A percentile compares a stretch with the other conserved stretches of the same genome.
Evolutionary conservation across 2,113 vertebrate genomes (phyloP).

Genomic region (Pongo pygmaeus): DNA sequence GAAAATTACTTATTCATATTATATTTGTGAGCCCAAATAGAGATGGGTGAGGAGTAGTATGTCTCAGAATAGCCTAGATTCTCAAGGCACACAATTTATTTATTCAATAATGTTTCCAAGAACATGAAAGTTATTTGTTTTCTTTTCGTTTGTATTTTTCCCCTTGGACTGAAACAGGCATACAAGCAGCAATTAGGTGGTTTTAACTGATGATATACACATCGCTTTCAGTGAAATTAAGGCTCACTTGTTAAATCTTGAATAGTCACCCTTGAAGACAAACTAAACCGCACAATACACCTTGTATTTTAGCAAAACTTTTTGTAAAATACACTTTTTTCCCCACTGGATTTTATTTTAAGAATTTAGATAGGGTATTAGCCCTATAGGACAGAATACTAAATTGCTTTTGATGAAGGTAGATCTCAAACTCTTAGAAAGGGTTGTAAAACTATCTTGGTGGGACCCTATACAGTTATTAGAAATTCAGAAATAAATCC

Average conservation of each 20-base stretch:
- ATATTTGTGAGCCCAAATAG: background rate
- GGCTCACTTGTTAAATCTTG: background rate
- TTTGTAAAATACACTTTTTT: background rate
- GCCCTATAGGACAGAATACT: background rate
- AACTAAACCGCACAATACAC: background rate
- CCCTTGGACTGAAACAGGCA: background rate
- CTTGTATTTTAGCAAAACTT: background rate
- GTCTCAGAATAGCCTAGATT: background rate
- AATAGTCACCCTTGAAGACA: background rate
- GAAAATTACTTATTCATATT: background rate
- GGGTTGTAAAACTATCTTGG: background rate
- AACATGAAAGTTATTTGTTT: background rate
- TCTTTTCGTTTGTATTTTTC: background rate
- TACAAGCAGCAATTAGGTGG: background rate
- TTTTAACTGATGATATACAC: background rate
- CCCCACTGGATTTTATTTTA: background rate
- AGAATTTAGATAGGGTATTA: background rate
- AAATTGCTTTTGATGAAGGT: background rate
- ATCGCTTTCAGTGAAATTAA: conserved; percentile 1
- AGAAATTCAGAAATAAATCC: background rate
- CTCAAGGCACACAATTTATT: background rate
- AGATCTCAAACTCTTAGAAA: background rate
- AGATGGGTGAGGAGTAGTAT: background rate
- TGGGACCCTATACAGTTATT: background rate
- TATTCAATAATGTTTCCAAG: background rate